A percentile compares a stretch with the other conserved stretches of the same genome.
phyloP scores from a whole-genome alignment of 2,113 vertebrate genomes.

The Bubo bubo region DNA sequence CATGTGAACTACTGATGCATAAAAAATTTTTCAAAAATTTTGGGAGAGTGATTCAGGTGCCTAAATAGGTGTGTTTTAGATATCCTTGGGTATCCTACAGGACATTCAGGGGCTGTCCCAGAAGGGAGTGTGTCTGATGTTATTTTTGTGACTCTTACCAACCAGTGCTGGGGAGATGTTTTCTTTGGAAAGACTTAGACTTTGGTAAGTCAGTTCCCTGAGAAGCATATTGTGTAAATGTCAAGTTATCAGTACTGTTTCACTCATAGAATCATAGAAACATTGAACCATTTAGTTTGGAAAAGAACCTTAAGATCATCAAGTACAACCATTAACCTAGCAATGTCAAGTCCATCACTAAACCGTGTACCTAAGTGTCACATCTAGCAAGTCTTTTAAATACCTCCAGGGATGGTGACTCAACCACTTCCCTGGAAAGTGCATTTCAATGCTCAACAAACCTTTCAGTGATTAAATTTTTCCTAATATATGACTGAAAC shows the following conservation, averaged over 20 bases:
- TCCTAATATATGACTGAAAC: background rate
- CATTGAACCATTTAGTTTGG: background rate
- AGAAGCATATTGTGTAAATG: background rate
- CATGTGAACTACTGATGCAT: no score
- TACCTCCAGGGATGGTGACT: background rate
- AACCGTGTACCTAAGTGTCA: background rate
- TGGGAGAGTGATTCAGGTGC: background rate
- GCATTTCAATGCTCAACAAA: background rate
- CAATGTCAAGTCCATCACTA: no score
- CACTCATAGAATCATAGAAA: background rate
- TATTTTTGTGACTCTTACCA: background rate
- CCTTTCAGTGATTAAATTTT: background rate
- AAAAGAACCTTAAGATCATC: background rate
- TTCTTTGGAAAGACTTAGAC: background rate
- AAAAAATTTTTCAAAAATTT: background rate
- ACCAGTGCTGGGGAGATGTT: background rate
- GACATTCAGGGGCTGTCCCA: background rate
- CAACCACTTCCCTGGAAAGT: background rate
- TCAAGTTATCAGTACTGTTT: background rate
- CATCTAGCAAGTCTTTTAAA: background rate
- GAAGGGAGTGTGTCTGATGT: background rate
- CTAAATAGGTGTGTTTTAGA: background rate
- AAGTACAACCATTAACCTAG: background rate
- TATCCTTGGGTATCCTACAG: background rate
- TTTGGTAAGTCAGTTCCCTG: background rate